Evolutionary conservation across 2,888 invertebrate species (phyloP).

Genomic region (Habroteleia sp.): DNA sequence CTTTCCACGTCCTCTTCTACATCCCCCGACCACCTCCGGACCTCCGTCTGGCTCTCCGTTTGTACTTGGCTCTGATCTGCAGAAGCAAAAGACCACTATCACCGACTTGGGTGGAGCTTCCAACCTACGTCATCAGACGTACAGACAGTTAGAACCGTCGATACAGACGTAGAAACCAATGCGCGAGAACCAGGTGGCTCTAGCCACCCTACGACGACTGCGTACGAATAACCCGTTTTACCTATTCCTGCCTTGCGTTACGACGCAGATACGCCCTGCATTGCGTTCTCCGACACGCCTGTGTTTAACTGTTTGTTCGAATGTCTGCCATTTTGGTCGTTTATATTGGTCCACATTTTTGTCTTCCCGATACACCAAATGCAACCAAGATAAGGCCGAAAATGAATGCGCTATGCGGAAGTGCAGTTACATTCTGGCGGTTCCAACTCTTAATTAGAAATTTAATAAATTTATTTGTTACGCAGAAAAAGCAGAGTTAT

Average conservation of each 20-base stretch:
- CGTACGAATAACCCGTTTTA: conserved; percentile 69
- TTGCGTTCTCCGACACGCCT: conserved; percentile 56
- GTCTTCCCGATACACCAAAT: too few species aligned
- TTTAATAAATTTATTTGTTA: too few species aligned
- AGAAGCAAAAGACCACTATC: conserved; percentile 62
- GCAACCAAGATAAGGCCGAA: too few species aligned
- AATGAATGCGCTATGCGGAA: too few species aligned
- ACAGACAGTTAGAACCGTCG: conserved; percentile 77
- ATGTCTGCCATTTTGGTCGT: conserved; percentile 54
- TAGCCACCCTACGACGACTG: conserved; percentile 71
- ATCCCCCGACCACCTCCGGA: conserved; percentile 27
- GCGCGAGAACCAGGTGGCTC: conserved; percentile 68
- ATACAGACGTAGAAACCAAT: conserved; percentile 80
- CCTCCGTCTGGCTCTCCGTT: conserved; percentile 38
- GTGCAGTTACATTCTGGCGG: too few species aligned
- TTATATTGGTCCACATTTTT: conserved; percentile 9
- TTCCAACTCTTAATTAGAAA: too few species aligned
- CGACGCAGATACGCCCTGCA: conserved; percentile 59
- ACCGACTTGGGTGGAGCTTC: conserved; percentile 78
- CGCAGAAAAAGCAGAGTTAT: too few species aligned
- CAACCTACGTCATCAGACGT: conserved; percentile 77
- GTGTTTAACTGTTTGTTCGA: conserved; percentile 45
- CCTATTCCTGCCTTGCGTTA: conserved; percentile 60
- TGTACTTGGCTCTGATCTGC: conserved; percentile 44
- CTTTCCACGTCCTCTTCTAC: conserved; percentile 30